Evolutionary conservation across 1,140 invertebrate species (phyloP).

Genomic region (Pararge aegeria): DNA sequence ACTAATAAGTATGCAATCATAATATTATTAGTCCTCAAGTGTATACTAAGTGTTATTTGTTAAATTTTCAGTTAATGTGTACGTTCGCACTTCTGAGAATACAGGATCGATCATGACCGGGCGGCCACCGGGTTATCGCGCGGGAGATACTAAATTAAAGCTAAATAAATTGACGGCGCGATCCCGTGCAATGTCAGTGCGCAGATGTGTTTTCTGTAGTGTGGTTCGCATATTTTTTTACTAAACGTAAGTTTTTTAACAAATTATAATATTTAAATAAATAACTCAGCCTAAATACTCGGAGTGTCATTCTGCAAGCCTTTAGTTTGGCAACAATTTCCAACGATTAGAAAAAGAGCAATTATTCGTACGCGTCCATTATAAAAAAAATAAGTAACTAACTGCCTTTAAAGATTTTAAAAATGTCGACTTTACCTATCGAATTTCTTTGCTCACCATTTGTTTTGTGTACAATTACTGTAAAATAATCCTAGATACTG

Average conservation of each 20-base stretch:
- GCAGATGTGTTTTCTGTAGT: not conserved
- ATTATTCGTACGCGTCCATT: no score
- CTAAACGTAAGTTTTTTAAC: slow-evolving; percentile 21
- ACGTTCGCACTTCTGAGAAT: slow-evolving; percentile 57
- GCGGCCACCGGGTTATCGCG: slow-evolving; percentile 56
- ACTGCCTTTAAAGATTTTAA: no score
- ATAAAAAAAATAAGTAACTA: no score
- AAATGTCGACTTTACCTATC: no score
- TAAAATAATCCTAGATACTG: no score
- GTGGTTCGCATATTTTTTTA: slow-evolving; percentile 1
- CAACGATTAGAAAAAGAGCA: no score
- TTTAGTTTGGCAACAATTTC: no score
- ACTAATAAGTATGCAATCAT: slow-evolving; percentile 16
- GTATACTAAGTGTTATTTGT: slow-evolving; percentile 29
- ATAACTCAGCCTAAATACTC: no score
- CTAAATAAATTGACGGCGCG: slow-evolving; percentile 59
- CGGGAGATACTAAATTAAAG: slow-evolving; percentile 58
- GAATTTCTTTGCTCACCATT: no score
- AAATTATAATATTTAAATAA: slow-evolving; percentile 7
- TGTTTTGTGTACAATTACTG: no score
- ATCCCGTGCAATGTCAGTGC: slow-evolving; percentile 53
- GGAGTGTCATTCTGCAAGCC: no score
- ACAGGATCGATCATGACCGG: slow-evolving; percentile 51
- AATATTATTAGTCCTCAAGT: slow-evolving; percentile 16
- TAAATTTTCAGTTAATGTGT: slow-evolving; percentile 26